A percentile compares a stretch with the other conserved stretches of the same genome.
Conservation (phyloP, 2,797 vertebrate species). For the Eleutherodactylus coqui region DNA sequence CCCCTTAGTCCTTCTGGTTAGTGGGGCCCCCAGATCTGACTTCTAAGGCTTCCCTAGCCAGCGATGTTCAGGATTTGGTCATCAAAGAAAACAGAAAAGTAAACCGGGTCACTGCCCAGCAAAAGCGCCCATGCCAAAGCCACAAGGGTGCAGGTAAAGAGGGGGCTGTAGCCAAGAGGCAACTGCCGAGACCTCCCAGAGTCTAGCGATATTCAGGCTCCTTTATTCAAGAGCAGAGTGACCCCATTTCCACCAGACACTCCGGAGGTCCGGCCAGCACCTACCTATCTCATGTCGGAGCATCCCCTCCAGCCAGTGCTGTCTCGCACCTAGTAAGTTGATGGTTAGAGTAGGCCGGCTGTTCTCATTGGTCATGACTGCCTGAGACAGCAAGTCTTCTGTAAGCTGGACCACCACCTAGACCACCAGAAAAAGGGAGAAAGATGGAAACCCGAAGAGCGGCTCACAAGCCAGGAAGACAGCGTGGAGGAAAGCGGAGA, state of each 20-base stretch:
- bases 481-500: not conserved
- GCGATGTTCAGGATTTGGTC: too few species aligned
- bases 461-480: not conserved
- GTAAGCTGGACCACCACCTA: constrained; percentile 95
- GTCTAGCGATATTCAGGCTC: not conserved
- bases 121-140: too few species aligned
- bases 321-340: constrained; percentile 91
- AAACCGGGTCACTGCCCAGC: too few species aligned
- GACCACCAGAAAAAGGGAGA: not conserved
- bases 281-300: constrained; percentile 95
- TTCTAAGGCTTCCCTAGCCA: too few species aligned
- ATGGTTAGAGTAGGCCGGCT: constrained; percentile 93
- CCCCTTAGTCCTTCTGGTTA: too few species aligned
- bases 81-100: too few species aligned
- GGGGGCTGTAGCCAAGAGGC: not conserved
- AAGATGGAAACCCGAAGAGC: not conserved
- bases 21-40: too few species aligned
- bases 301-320: constrained; percentile 98
- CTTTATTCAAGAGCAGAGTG: not conserved
- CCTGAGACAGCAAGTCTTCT: constrained; percentile 94
- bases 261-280: not conserved
- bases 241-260: too few species aligned
- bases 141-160: not conserved
- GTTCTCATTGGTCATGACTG: constrained; percentile 97
- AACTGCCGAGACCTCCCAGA: not conserved